These are phyloP conservation scores for Tapera naevia DNA, from an alignment of 2,797 vertebrate species.

Conservation along the genomic window DNA sequence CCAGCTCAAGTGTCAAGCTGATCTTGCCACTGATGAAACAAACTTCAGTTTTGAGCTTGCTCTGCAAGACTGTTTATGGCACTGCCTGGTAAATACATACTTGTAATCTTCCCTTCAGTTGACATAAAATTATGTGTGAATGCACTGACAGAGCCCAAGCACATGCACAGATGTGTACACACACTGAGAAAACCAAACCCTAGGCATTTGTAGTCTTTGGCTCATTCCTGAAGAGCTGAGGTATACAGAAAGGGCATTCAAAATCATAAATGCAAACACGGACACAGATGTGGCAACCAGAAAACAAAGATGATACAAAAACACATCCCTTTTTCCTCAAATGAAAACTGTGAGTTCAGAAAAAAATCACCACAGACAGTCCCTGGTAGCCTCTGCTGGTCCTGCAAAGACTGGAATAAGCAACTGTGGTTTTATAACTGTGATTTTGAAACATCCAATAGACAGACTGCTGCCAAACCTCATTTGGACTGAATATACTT, in stretches of 20 bases:
- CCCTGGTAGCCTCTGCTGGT: neutral
- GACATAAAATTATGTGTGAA: neutral
- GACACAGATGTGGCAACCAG: neutral
- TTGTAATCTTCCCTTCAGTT: neutral
- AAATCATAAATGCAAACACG: neutral
- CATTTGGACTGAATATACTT: neutral
- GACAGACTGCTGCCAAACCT: conserved; percentile 33
- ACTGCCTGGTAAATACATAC: neutral
- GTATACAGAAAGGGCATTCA: neutral
- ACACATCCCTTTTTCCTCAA: neutral
- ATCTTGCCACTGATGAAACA: neutral
- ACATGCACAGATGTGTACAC: neutral
- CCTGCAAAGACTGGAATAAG: conserved; percentile 4
- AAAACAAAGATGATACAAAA: conserved; percentile 10
- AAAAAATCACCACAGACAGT: neutral
- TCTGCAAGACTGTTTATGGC: neutral
- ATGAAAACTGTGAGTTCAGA: neutral
- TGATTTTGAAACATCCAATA: conserved; percentile 22
- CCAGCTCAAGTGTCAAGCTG: neutral
- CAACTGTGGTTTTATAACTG: conserved; percentile 22
- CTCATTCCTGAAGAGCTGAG: neutral
- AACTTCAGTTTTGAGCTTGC: neutral
- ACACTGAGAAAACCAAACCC: neutral
- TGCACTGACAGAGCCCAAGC: neutral
- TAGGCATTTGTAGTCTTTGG: neutral